A percentile compares a stretch with the other conserved stretches of the same genome.
Conservation (phyloP, 1,140 invertebrate genomes). For the Cotesia vestalis region DNA sequence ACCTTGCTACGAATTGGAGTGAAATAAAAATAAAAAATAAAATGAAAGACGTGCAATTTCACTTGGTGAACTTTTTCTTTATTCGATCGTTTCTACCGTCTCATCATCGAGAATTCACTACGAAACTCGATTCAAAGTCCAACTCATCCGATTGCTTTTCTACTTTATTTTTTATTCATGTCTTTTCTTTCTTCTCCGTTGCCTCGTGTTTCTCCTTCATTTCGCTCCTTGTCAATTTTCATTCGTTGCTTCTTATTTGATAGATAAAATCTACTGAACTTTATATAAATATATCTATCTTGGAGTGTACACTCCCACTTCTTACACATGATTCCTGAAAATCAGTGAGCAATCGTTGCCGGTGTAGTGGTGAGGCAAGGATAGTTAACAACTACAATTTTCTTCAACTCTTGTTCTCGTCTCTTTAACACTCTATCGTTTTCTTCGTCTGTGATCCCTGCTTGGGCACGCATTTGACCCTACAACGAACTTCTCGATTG, state of each 20-base stretch:
- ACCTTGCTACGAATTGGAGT: not conserved
- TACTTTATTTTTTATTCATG: slow-evolving; percentile 20
- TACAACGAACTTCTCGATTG: slow-evolving; percentile 38
- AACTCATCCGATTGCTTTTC: slow-evolving; percentile 35
- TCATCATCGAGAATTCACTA: slow-evolving; percentile 39
- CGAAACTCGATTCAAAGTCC: slow-evolving; percentile 35
- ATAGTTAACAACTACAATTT: slow-evolving; percentile 4
- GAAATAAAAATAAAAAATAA: slow-evolving; percentile 12
- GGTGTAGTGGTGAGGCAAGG: not conserved
- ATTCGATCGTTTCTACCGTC: slow-evolving; percentile 32
- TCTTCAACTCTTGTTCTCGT: not conserved
- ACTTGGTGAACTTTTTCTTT: slow-evolving; percentile 24
- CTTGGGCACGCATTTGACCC: slow-evolving; percentile 32
- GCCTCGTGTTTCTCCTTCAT: slow-evolving; percentile 9
- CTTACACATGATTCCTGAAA: not conserved
- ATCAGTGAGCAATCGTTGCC: slow-evolving; percentile 16
- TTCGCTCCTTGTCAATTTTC: slow-evolving; percentile 18
- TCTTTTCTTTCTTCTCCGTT: slow-evolving; percentile 17
- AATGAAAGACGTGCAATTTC: slow-evolving; percentile 21
- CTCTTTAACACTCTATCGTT: not conserved
- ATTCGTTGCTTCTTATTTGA: slow-evolving; percentile 16
- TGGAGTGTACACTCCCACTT: not conserved
- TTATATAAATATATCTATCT: not conserved
- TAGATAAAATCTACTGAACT: slow-evolving; percentile 26
- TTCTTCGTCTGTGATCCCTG: slow-evolving; percentile 1